Conservation (phyloP, 2,113 vertebrate genomes). For the Cranoglanis bouderius region DNA sequence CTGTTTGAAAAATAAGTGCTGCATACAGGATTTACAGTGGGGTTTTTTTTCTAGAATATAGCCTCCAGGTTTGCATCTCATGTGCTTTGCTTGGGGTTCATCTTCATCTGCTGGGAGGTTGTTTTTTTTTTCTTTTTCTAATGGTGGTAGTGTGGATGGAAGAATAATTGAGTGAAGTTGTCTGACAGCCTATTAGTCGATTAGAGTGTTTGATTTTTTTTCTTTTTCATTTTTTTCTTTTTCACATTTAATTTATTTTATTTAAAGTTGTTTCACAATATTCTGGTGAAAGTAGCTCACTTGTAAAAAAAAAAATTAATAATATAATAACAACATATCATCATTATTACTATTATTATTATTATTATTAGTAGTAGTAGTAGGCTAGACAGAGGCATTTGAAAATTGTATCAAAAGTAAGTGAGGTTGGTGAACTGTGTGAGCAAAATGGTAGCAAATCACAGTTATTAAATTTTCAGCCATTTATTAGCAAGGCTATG, state of each 20-base stretch:
- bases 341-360: background rate
- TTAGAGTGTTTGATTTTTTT: background rate
- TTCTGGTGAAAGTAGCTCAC: background rate
- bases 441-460: background rate
- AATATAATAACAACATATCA: background rate
- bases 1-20: background rate
- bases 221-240: background rate
- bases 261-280: no score
- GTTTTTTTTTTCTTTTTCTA: background rate
- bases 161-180: background rate
- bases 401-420: background rate
- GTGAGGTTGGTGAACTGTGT: background rate
- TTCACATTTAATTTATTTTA: background rate
- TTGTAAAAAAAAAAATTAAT: background rate
- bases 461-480: background rate
- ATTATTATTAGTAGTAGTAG: background rate
- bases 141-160: background rate
- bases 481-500: background rate
- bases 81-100: constrained; percentile 5
- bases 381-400: background rate
- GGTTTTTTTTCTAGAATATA: constrained; percentile 12
- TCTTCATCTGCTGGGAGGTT: background rate
- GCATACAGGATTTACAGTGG: background rate
- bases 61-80: constrained; percentile 4
- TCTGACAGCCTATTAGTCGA: no score